These are phyloP conservation scores for Tribolium freemani DNA, from an alignment of 2,888 invertebrate genomes.

Conservation along the genomic window DNA sequence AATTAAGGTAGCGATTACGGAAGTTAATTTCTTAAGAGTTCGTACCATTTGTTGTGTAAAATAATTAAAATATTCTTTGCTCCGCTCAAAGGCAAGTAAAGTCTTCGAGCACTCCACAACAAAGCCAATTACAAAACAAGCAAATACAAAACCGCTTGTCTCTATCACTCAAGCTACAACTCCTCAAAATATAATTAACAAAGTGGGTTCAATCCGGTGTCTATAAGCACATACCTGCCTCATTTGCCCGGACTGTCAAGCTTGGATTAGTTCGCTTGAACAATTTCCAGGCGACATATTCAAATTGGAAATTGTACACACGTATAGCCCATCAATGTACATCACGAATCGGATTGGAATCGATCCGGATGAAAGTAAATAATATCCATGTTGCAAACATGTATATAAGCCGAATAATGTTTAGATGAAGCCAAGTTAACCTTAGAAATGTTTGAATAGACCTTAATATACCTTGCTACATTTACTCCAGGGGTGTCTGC, in stretches of 20 bases:
- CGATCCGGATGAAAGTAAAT: conserved; percentile 17
- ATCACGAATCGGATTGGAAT: conserved; percentile 27
- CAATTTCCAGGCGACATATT: conserved; percentile 16
- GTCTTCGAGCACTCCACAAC: not conserved
- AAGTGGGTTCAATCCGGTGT: not conserved
- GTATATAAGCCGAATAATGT: not conserved
- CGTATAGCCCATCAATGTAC: conserved; percentile 20
- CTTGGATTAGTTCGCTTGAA: conserved; percentile 15
- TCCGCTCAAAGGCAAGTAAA: conserved; percentile 8
- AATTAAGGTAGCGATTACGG: conserved; percentile 11
- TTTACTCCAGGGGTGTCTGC: conserved; percentile 23
- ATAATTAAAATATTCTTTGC: conserved; percentile 22
- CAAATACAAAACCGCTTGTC: conserved; percentile 6
- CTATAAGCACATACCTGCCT: not conserved
- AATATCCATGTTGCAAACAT: not conserved
- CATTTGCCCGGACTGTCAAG: conserved; percentile 4
- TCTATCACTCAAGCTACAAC: not conserved
- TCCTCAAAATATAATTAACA: conserved; percentile 17
- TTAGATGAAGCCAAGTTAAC: conserved; percentile 20
- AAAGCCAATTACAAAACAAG: conserved; percentile 17
- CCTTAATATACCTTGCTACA: conserved; percentile 31
- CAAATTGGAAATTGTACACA: conserved; percentile 10
- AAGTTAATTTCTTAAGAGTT: conserved; percentile 13
- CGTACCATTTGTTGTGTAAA: conserved; percentile 2
- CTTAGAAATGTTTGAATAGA: conserved; percentile 33